These are phyloP conservation scores for Ecdyonurus torrentis DNA, from an alignment of 2,888 invertebrate genomes.

Conservation along the genomic window DNA sequence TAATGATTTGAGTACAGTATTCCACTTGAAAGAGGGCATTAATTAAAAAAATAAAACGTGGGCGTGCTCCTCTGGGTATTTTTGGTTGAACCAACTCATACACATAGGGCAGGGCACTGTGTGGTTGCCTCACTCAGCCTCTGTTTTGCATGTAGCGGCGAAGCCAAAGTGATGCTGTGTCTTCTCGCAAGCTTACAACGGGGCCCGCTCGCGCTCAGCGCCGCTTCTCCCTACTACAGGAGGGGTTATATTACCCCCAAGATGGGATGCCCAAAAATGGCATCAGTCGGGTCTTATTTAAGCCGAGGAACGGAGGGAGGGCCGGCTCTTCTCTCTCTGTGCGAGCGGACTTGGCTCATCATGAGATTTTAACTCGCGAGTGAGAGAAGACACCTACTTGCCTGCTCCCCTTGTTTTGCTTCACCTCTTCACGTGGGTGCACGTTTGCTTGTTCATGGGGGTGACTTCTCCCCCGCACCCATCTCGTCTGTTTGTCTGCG, in stretches of 20 bases:
- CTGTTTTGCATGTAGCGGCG: too few relatives aligned
- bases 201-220: background rate
- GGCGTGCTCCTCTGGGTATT: background rate
- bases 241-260: conserved; percentile 36
- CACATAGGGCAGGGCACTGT: too few relatives aligned
- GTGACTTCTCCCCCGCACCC: background rate
- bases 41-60: too few relatives aligned
- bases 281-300: conserved; percentile 22
- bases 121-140: conserved; percentile 5
- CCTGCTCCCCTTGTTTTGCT: conserved; percentile 1
- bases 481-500: background rate
- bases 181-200: background rate
- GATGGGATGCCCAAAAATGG: conserved; percentile 55
- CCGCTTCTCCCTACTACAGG: background rate
- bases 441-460: too few relatives aligned
- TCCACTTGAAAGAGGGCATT: too few relatives aligned
- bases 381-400: background rate
- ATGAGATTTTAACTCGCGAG: too few relatives aligned
- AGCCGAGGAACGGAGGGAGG: conserved; percentile 28
- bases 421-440: background rate
- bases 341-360: background rate
- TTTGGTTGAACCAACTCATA: background rate
- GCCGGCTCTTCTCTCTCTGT: conserved; percentile 24
- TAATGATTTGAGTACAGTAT: too few relatives aligned
- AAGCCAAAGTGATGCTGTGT: conserved; percentile 22